A percentile compares a stretch with the other conserved stretches of the same genome.
Evolutionary conservation across 2,113 vertebrate species (phyloP).

Genomic region (Leptocoma aspasia): DNA sequence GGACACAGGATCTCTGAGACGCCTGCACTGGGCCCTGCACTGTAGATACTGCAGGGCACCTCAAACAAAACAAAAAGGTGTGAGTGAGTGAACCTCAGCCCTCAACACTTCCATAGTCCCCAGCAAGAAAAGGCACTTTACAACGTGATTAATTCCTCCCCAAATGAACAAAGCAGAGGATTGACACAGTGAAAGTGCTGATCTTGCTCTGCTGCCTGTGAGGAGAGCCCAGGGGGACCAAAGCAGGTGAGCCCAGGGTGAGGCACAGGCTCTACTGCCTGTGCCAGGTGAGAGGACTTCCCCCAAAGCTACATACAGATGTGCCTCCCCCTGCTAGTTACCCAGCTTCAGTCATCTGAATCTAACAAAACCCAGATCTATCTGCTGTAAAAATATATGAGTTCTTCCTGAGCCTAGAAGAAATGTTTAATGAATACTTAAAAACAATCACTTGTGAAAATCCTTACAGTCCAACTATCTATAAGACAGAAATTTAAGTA

Average conservation of each 20-base stretch:
- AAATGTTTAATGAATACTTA: background rate
- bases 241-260: background rate
- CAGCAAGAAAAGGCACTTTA: background rate
- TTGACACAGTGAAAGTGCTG: background rate
- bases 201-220: background rate
- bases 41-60: background rate
- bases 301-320: background rate
- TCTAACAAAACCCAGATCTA: background rate
- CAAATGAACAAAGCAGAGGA: background rate
- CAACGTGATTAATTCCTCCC: background rate
- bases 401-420: background rate
- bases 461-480: background rate
- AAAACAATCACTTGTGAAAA: background rate
- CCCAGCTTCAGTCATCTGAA: background rate
- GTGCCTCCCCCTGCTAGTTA: background rate
- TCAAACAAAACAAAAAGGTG: background rate
- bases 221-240: background rate
- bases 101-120: background rate
- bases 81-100: background rate
- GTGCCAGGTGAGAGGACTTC: background rate
- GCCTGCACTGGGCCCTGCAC: background rate
- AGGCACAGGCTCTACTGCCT: background rate
- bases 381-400: background rate
- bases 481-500: background rate
- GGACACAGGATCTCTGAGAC: background rate